A percentile compares a stretch with the other conserved stretches of the same genome.
Evolutionary conservation across 2,888 invertebrate species (phyloP).

Genomic region (Biston betularia): DNA sequence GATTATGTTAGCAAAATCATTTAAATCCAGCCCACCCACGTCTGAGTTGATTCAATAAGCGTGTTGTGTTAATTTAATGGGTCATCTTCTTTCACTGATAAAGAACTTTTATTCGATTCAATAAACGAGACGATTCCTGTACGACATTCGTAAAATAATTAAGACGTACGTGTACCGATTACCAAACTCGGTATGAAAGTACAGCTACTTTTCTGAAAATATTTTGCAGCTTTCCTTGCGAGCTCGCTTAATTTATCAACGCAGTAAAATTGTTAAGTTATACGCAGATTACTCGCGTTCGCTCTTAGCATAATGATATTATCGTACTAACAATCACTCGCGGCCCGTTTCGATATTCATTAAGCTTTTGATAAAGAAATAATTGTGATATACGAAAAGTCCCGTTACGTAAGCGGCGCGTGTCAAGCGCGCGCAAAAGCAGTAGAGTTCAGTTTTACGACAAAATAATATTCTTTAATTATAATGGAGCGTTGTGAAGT

Average conservation of each 20-base stretch:
- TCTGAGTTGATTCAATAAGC: constrained; percentile 23
- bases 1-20: constrained; percentile 28
- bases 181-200: constrained; percentile 19
- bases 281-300: constrained; percentile 30
- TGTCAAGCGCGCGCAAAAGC: constrained; percentile 64
- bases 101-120: constrained; percentile 34
- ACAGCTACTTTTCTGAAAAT: constrained; percentile 30
- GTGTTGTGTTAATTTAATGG: constrained; percentile 40
- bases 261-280: constrained; percentile 20
- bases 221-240: constrained; percentile 5
- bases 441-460: constrained; percentile 72
- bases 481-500: constrained; percentile 78
- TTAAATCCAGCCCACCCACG: constrained; percentile 34
- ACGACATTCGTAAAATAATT: constrained; percentile 34
- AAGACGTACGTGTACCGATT: constrained; percentile 29
- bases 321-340: constrained; percentile 41
- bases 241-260: constrained; percentile 10
- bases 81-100: constrained; percentile 43
- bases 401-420: constrained; percentile 69
- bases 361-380: constrained; percentile 63
- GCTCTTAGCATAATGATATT: constrained; percentile 41
- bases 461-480: constrained; percentile 84
- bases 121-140: constrained; percentile 26
- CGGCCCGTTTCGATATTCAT: constrained; percentile 51
- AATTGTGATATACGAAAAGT: constrained; percentile 55